A percentile compares a stretch with the other conserved stretches of the same genome.
phyloP scores from a whole-genome alignment of 2,888 invertebrate species.

The Tholera decimalis region DNA sequence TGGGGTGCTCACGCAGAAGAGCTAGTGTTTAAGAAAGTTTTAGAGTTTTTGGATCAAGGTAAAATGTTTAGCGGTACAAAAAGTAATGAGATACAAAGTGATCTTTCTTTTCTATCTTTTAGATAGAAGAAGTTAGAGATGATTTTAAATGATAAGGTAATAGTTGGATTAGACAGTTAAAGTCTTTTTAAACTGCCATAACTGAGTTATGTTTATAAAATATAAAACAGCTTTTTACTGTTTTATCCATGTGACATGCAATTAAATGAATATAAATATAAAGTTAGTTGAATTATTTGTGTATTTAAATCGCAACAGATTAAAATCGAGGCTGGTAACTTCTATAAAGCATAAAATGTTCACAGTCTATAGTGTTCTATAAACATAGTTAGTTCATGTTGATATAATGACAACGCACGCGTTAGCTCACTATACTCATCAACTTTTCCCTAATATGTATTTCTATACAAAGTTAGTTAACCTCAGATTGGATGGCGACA shows the following conservation, averaged over 20 bases:
- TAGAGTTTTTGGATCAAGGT: constrained; percentile 72
- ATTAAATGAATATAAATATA: constrained; percentile 26
- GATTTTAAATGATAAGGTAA: neutral
- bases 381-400: neutral
- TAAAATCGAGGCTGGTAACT: neutral
- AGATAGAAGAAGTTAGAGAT: neutral
- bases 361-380: neutral
- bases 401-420: neutral
- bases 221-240: constrained; percentile 33
- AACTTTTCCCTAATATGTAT: constrained; percentile 21
- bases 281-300: constrained; percentile 10
- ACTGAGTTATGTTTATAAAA: constrained; percentile 30
- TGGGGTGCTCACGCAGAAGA: constrained; percentile 74
- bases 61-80: constrained; percentile 21
- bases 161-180: constrained; percentile 5
- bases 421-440: constrained; percentile 1
- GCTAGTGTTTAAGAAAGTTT: constrained; percentile 74
- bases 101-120: neutral
- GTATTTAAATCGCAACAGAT: neutral
- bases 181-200: constrained; percentile 52
- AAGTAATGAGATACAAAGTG: constrained; percentile 42
- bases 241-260: constrained; percentile 31
- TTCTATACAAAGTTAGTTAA: constrained; percentile 7
- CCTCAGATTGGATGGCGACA: constrained; percentile 22
- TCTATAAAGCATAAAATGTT: neutral